Evolutionary conservation across 2,113 vertebrate species (phyloP).

Genomic region (Calypte anna): DNA sequence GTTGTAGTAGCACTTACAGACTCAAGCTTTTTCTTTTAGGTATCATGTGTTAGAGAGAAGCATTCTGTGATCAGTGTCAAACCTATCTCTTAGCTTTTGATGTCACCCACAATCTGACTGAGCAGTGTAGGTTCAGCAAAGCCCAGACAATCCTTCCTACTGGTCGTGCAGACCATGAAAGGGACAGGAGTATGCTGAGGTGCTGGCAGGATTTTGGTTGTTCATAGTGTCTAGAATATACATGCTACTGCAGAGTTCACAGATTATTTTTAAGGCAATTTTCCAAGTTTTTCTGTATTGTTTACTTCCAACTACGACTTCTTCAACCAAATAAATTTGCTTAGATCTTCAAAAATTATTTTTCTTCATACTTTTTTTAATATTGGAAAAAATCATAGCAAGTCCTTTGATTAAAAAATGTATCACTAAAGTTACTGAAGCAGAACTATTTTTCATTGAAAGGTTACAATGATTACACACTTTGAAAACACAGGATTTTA

Average conservation of each 20-base stretch:
- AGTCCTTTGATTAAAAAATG: neutral
- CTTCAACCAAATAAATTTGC: neutral
- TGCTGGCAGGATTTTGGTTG: neutral
- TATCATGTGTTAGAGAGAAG: neutral
- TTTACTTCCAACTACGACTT: neutral
- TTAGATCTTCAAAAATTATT: neutral
- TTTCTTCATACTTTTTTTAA: neutral
- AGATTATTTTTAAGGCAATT: neutral
- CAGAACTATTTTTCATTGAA: neutral
- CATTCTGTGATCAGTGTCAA: neutral
- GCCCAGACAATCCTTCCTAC: neutral
- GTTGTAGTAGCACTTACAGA: neutral
- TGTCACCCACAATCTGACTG: neutral
- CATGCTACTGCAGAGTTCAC: neutral
- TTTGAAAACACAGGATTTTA: neutral
- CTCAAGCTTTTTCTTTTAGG: neutral
- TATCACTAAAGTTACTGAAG: neutral
- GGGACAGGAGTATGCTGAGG: neutral
- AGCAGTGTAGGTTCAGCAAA: neutral
- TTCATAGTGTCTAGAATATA: neutral
- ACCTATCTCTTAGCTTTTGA: neutral
- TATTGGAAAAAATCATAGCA: neutral
- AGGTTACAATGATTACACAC: neutral
- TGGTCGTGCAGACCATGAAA: neutral
- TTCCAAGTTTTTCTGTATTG: neutral